Conservation (phyloP, 2,888 invertebrate genomes). For the Lysandra bellargus region DNA sequence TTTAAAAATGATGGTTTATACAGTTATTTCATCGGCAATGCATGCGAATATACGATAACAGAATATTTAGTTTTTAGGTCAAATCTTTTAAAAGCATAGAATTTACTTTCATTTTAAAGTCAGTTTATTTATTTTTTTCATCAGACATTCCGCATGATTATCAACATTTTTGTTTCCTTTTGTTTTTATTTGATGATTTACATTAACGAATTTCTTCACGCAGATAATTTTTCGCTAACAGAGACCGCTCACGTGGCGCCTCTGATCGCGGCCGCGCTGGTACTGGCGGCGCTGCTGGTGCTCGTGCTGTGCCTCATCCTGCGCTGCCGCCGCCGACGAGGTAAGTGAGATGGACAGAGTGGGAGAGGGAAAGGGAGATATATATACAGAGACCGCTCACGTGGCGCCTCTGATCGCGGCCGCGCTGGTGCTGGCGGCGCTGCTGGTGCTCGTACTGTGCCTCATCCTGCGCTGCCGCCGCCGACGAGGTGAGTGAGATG, state of each 20-base stretch:
- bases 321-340: slow-evolving; percentile 66
- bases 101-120: too few relatives aligned
- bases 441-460: slow-evolving; percentile 69
- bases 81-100: too few relatives aligned
- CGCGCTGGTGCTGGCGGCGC: slow-evolving; percentile 68
- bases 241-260: slow-evolving; percentile 76
- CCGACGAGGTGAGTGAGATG: slow-evolving; percentile 59
- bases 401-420: slow-evolving; percentile 75
- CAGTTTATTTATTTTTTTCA: not conserved
- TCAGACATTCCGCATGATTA: not conserved
- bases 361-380: not conserved
- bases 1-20: too few relatives aligned
- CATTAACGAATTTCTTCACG: slow-evolving; percentile 54
- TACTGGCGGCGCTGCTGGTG: slow-evolving; percentile 69
- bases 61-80: too few relatives aligned
- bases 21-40: too few relatives aligned
- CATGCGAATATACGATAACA: too few relatives aligned
- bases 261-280: slow-evolving; percentile 70
- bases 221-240: slow-evolving; percentile 75
- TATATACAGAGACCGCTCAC: slow-evolving; percentile 67
- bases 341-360: slow-evolving; percentile 46
- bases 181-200: slow-evolving; percentile 32
- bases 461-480: slow-evolving; percentile 68
- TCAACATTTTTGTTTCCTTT: not conserved
- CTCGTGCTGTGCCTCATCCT: slow-evolving; percentile 70